Evolutionary conservation across 64 coral and sea anemone genomes (phyloP), one percentile per base, ranked within the genome.

Genomic region (Porites lutea): DNA sequence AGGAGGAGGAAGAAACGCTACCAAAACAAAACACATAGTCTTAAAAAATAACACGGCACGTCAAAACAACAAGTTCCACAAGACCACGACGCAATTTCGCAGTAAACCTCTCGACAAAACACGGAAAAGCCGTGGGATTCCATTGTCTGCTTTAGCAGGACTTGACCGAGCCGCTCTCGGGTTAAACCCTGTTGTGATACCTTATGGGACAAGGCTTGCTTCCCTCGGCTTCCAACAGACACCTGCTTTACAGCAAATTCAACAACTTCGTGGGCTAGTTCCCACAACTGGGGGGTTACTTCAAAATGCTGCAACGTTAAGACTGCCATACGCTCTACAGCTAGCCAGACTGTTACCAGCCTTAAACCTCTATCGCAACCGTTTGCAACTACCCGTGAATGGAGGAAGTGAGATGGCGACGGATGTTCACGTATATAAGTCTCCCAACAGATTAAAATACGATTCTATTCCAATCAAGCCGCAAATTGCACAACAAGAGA

Each of bases 381-480:
- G 82, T 79, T 77, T 85, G 47, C 55, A 82, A 49, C 13, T 91
- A 14, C 71, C 91, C 21, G 23, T 48, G 10, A 76, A 37, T 50
- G 82, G 60, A 10, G 75, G 11, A 55, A 58, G 80, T 18, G 71
- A 55, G 2, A 60, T 82, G 44, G 46, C 55, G 3, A 46, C 57
- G 14, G 65, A 79, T 44, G 91, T 62, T 4, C 71, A 86, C 45
- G 73, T 74, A 6, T 92, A 78, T 64, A 92, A 92, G 72, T 58
- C 44, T 14, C 79, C 79, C 8, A 77, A 76, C 13, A 62, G 91
- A 59, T 69, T 86, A 70, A 92, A 92, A 78, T 92, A 92, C 59
- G 73, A 92, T 23, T 92, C 91, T 0, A 92, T 92, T 87, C 91
- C 91, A 55, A 13, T 92, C 11, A 92, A 92, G 22, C 91, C 91